Percentiles rank a stretch among this genome's conserved stretches.
Conservation (phyloP, 1,140 invertebrate species). For the Hestina assimilis region DNA sequence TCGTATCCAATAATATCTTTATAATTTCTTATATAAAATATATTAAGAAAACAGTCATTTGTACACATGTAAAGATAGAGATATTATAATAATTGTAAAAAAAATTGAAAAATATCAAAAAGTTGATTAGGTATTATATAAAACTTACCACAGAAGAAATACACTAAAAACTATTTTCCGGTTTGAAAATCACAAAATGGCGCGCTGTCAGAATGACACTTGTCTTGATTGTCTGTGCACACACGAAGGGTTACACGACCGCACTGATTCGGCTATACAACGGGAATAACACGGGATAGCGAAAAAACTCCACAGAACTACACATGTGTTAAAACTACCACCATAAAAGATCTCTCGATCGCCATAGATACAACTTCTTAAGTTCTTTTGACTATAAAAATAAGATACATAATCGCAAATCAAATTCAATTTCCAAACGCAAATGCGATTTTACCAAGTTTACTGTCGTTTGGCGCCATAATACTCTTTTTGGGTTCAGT, state of each 20-base stretch:
- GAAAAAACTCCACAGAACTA: conserved; percentile 56
- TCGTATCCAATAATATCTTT: no score
- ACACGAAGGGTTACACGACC: conserved; percentile 40
- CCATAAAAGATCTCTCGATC: neutral
- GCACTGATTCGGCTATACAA: conserved; percentile 43
- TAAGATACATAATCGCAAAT: conserved; percentile 17
- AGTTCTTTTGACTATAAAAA: conserved; percentile 6
- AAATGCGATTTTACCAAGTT: conserved; percentile 14
- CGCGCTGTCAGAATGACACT: conserved; percentile 56
- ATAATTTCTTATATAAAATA: no score
- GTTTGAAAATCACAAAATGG: conserved; percentile 42
- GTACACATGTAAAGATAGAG: no score
- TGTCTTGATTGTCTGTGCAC: conserved; percentile 41
- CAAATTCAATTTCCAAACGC: conserved; percentile 7
- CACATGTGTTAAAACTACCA: conserved; percentile 35
- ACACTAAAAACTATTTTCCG: neutral
- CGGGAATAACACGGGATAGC: conserved; percentile 66
- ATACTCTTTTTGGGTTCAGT: conserved; percentile 13
- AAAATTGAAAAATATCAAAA: neutral
- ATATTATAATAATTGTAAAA: neutral
- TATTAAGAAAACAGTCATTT: no score
- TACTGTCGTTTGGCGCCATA: conserved; percentile 40
- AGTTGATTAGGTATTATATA: neutral
- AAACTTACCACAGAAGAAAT: neutral
- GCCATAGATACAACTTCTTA: conserved; percentile 14